Base-by-base conservation (phyloP, 2,113 vertebrate genomes). In the Dolichotis patagonum region DNA sequence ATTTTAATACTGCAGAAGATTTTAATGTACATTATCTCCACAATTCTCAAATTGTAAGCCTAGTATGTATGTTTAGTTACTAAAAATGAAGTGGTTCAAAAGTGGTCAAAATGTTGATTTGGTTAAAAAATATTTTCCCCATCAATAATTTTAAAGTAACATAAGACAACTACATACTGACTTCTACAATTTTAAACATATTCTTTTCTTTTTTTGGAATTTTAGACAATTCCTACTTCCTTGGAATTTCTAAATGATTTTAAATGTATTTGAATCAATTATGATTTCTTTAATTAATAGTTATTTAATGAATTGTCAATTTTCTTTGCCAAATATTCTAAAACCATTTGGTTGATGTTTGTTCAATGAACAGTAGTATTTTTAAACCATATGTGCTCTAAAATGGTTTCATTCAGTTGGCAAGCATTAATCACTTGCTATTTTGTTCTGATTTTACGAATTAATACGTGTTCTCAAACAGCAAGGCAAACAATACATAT, bases 91-190 rank as follows among this genome's bases (percentile, higher is more conserved):
- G 62, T 77, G 43, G n/a, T 82, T 96, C 38, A 96, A 96, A 93
- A n/a, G 35, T 81, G 89, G 85, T 82, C 75, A 92, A 97, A 94
- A 96, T 35, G 58, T 83, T 96, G 82, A 92, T 67, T 73, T 67
- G 3, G 75, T 85, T 81, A 92, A 96, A 96, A 96, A 96, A 95
- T 94, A 89, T 84, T 95, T 97, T 95, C 49, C 41, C 32, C 46
- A 58, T 85, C 82, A 89, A 83, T 88, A 87, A 87, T 52, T 58
- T 92, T 95, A 75, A 96, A 92, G 28, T 77, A 85, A 84, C 43
- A 75, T 87, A 19, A 75, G 35, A 93, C 4, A 91, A 6, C 41
- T 84, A 22, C 28, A 3, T 28, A 63, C 65, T 94, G 56, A 69
- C 30, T 92, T 91, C 43, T 63, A 65, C 85, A 56, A 90, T 88